Percentiles rank a stretch among this genome's conserved stretches.
These are phyloP conservation scores for Aphelenchoides bicaudatus DNA, from an alignment of 2,888 invertebrate species.

Conservation along the genomic window DNA sequence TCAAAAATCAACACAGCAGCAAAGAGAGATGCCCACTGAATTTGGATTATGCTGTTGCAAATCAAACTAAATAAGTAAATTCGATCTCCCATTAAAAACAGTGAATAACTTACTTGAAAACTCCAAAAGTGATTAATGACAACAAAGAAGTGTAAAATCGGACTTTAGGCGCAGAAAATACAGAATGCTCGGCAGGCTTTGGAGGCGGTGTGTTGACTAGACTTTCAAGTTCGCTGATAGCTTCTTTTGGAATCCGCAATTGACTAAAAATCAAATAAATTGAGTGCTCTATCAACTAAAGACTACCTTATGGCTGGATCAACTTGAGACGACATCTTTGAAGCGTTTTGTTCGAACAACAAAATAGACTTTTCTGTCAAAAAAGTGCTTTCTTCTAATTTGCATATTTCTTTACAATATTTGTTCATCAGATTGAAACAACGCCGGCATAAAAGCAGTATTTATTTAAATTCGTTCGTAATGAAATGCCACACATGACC, in stretches of 20 bases:
- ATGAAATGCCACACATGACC: too few relatives aligned
- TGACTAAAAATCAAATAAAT: too few relatives aligned
- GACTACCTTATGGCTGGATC: not conserved
- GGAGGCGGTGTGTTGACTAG: slow-evolving; percentile 5
- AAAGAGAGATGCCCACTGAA: too few relatives aligned
- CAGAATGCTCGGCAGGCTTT: not conserved
- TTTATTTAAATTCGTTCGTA: too few relatives aligned
- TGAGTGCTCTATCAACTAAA: too few relatives aligned
- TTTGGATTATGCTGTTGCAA: not conserved
- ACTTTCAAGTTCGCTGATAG: slow-evolving; percentile 17
- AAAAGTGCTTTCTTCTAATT: too few relatives aligned
- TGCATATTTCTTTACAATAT: too few relatives aligned
- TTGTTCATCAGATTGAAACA: too few relatives aligned
- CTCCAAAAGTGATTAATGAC: not conserved
- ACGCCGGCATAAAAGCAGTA: too few relatives aligned
- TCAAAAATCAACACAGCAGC: too few relatives aligned
- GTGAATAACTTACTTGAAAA: not conserved
- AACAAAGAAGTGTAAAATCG: not conserved
- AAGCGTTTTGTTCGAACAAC: not conserved
- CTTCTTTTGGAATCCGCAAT: slow-evolving; percentile 16
- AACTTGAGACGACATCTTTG: not conserved
- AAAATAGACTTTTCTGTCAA: not conserved
- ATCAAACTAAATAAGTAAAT: not conserved
- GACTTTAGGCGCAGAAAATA: not conserved
- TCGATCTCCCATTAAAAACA: not conserved